Evolutionary conservation across 2,888 invertebrate genomes (phyloP), one percentile per base, ranked within the genome.

Genomic region (Drosophila diplacantha): DNA sequence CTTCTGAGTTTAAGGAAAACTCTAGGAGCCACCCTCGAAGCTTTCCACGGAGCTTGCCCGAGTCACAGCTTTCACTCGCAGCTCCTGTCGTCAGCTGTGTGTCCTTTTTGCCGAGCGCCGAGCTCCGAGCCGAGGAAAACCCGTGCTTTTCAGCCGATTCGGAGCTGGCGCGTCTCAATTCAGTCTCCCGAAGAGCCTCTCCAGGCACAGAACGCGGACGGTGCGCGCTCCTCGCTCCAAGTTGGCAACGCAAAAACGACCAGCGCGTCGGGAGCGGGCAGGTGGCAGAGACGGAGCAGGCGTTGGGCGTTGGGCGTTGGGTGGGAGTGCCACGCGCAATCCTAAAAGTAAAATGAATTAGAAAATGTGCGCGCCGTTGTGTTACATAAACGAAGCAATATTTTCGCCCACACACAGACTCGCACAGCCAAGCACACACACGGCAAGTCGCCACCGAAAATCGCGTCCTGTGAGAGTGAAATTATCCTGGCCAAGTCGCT

Each of bases 161-260:
- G 22, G n/a, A 22, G 43, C 58, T 58, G 37, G 58, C n/a, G 22
- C 22, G 54, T 53, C 72, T 67, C 37, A 46, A 68, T 69, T 72
- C 71, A 84, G 84, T 84, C 81, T 83, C 74, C 76, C 75, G 69
- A 71, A 73, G 77, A 83, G 73, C 72, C 75, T 76, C 64, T 75
- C 72, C 70, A 72, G 54, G 66, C 71, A 64, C 49, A 24, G 59
- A 71, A 55, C 59, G 73, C 78, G 81, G 74, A 72, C 69, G 73
- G 69, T 73, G 74, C 70, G 75, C 50, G 53, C 67, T 79, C 66
- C 46, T 51, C 38, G 63, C 47, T 44, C 71, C 73, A 59, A 43
- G 76, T 81, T 76, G 74, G 79, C 80, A 81, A 71, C 81, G 71
- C 75, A 70, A 64, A 41, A 66, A 51, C 68, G 65, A 51, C 65